These are phyloP conservation scores for Lasaia peninsularis DNA, from an alignment of 1,140 invertebrate species.

Conservation along the genomic window DNA sequence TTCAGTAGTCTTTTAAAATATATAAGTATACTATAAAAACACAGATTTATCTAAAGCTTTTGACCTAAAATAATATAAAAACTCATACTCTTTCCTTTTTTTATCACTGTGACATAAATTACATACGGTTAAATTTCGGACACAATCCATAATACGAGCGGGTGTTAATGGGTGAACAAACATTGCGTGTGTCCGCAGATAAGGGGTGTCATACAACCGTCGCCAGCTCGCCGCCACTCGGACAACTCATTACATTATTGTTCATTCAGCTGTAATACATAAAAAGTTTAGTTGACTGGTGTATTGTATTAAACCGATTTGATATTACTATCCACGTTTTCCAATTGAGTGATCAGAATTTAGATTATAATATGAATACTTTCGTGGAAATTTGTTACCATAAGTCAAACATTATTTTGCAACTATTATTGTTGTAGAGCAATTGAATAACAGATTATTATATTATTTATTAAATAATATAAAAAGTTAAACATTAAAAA, in stretches of 20 bases:
- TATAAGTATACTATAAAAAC: no score
- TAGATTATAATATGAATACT: no score
- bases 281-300: constrained; percentile 35
- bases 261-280: constrained; percentile 44
- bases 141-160: constrained; percentile 6
- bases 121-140: neutral
- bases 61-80: no score
- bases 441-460: no score
- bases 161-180: constrained; percentile 34
- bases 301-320: constrained; percentile 17
- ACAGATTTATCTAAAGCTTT: no score
- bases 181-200: constrained; percentile 58
- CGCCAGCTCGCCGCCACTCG: constrained; percentile 36
- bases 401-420: no score
- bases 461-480: no score
- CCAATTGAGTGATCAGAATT: neutral
- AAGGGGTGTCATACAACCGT: constrained; percentile 62
- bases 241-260: constrained; percentile 65
- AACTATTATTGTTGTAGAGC: no score
- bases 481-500: no score
- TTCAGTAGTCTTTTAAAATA: no score
- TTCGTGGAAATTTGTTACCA: no score
- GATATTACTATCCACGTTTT: neutral
- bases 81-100: neutral
- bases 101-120: neutral